Evolutionary conservation across 1,140 invertebrate genomes (phyloP).

Genomic region (Adelges cooleyi): DNA sequence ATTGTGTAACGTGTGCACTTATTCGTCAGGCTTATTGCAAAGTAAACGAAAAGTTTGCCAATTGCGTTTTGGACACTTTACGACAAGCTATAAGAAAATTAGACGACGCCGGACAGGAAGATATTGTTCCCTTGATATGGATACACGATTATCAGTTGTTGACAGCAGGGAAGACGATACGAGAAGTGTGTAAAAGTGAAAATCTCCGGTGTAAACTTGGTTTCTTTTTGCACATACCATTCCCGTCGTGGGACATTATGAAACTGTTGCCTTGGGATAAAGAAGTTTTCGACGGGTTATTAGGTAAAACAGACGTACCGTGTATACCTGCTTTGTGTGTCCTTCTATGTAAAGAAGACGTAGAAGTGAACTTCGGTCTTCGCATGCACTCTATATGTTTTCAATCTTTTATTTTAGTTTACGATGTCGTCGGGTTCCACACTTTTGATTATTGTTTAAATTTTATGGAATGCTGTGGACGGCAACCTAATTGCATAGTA

Average conservation of each 20-base stretch:
- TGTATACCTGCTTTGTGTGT: neutral
- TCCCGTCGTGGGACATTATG: slow-evolving; percentile 84
- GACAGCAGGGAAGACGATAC: slow-evolving; percentile 73
- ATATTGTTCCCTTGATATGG: slow-evolving; percentile 68
- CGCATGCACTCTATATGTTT: neutral
- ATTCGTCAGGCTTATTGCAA: slow-evolving; percentile 52
- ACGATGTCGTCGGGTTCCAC: slow-evolving; percentile 85
- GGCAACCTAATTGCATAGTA: slow-evolving; percentile 71
- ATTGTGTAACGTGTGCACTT: neutral
- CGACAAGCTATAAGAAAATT: slow-evolving; percentile 54
- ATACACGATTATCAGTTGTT: slow-evolving; percentile 86
- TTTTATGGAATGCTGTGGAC: slow-evolving; percentile 81
- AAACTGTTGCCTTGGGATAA: slow-evolving; percentile 78
- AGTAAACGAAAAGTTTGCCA: slow-evolving; percentile 75
- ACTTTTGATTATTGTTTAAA: slow-evolving; percentile 83
- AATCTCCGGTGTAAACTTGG: slow-evolving; percentile 57
- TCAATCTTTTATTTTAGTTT: slow-evolving; percentile 48
- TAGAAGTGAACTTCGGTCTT: neutral
- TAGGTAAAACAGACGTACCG: slow-evolving; percentile 43
- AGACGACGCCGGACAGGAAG: slow-evolving; percentile 40
- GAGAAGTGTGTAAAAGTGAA: slow-evolving; percentile 37
- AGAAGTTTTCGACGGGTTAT: slow-evolving; percentile 75
- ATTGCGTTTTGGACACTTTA: slow-evolving; percentile 58
- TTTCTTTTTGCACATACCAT: slow-evolving; percentile 84
- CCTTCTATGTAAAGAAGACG: neutral